These are phyloP conservation scores for Poeciliopsis retropinna DNA, from an alignment of 2,113 vertebrate genomes.

Conservation along the genomic window DNA sequence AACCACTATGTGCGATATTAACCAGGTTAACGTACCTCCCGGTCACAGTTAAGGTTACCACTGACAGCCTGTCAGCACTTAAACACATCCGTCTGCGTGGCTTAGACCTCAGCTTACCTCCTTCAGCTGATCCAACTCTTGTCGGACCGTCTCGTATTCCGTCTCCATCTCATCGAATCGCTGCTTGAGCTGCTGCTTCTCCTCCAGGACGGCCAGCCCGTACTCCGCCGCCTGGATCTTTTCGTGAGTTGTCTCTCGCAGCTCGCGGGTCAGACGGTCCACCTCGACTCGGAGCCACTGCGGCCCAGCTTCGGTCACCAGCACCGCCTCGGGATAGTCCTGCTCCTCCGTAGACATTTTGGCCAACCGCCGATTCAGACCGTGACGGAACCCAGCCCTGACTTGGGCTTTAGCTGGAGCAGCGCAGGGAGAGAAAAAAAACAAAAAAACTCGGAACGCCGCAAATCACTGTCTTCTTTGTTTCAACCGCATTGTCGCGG, in stretches of 20 bases:
- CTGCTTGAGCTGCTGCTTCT: constrained; percentile 95
- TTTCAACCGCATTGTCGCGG: constrained; percentile 66
- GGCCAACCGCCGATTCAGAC: constrained; percentile 55
- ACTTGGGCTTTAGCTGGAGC: constrained; percentile 31
- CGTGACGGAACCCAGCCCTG: constrained; percentile 71
- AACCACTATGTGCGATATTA: background rate
- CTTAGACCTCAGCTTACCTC: constrained; percentile 82
- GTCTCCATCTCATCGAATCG: constrained; percentile 92
- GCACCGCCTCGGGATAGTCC: constrained; percentile 80
- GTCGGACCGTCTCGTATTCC: constrained; percentile 88
- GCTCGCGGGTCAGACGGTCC: constrained; percentile 88
- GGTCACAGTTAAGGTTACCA: background rate
- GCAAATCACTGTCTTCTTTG: constrained; percentile 64
- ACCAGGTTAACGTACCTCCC: background rate
- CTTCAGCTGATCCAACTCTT: constrained; percentile 93
- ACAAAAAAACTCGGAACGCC: constrained; percentile 9
- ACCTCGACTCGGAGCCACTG: constrained; percentile 90
- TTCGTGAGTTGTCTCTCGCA: constrained; percentile 92
- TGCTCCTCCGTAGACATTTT: constrained; percentile 86
- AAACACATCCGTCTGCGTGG: constrained; percentile 15
- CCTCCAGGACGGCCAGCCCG: constrained; percentile 94
- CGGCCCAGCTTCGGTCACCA: constrained; percentile 89
- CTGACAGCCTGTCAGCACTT: background rate
- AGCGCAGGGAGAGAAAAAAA: constrained; percentile 15
- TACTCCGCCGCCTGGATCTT: constrained; percentile 99